Conservation (phyloP, 2,888 invertebrate genomes). For the Limnephilus rhombicus region DNA sequence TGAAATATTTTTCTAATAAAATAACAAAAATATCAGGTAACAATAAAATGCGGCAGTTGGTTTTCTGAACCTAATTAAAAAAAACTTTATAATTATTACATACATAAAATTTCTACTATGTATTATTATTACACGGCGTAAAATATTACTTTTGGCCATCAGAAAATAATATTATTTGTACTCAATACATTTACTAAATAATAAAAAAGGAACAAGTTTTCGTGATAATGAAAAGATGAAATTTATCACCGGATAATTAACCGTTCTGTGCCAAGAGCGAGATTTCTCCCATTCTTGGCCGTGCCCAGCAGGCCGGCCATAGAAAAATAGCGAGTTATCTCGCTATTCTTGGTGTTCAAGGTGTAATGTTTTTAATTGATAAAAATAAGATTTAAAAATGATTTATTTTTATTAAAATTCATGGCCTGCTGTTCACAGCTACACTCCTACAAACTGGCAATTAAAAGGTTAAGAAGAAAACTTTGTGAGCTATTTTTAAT, state of each 20-base stretch:
- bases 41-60: not conserved
- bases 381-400: too few species aligned
- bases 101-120: not conserved
- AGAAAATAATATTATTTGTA: not conserved
- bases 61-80: not conserved
- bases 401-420: too few species aligned
- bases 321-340: too few species aligned
- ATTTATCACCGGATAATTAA: not conserved
- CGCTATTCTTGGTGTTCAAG: too few species aligned
- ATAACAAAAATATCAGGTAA: not conserved
- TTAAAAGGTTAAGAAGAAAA: too few species aligned
- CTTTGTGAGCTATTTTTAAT: not conserved
- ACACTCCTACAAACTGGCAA: too few species aligned
- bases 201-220: not conserved
- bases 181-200: not conserved
- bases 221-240: not conserved
- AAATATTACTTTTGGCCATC: not conserved
- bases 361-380: too few species aligned
- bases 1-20: not conserved
- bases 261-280: too few species aligned
- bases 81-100: not conserved
- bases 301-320: too few species aligned
- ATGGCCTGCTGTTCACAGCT: too few species aligned
- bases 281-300: too few species aligned
- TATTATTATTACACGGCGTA: too few species aligned